These are phyloP conservation scores for Megatriorchis doriae DNA, from an alignment of 2,113 vertebrate genomes.

Conservation along the genomic window DNA sequence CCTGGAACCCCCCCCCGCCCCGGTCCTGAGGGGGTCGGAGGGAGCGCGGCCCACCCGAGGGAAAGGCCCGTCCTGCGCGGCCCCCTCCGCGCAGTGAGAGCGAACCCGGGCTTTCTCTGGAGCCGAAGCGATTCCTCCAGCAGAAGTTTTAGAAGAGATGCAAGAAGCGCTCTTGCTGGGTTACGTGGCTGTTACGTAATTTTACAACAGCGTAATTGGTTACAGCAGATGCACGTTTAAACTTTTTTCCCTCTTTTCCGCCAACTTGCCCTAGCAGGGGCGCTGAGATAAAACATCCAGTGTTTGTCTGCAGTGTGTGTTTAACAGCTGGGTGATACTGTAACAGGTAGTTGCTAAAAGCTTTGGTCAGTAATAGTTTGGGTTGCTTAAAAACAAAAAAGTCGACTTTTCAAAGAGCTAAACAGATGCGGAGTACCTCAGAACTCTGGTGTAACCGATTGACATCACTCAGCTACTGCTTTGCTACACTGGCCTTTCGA, in stretches of 20 bases:
- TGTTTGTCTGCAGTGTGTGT: background rate
- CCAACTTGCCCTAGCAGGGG: background rate
- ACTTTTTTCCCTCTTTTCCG: background rate
- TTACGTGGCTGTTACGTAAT: fast-evolving
- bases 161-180: fast-evolving
- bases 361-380: background rate
- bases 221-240: background rate
- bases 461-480: background rate
- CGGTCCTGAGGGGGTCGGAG: background rate
- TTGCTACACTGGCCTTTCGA: background rate
- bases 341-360: background rate
- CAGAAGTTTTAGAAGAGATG: background rate
- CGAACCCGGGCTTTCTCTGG: background rate
- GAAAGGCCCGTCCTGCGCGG: background rate
- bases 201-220: background rate
- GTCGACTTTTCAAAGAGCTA: fast-evolving
- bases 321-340: fast-evolving
- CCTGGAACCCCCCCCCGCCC: background rate
- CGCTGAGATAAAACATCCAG: fast-evolving
- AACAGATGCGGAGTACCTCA: background rate
- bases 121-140: fast-evolving
- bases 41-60: background rate
- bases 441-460: background rate
- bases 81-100: fast-evolving
- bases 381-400: background rate